Conservation (phyloP, 2,113 vertebrate species). For the Catagonus wagneri region DNA sequence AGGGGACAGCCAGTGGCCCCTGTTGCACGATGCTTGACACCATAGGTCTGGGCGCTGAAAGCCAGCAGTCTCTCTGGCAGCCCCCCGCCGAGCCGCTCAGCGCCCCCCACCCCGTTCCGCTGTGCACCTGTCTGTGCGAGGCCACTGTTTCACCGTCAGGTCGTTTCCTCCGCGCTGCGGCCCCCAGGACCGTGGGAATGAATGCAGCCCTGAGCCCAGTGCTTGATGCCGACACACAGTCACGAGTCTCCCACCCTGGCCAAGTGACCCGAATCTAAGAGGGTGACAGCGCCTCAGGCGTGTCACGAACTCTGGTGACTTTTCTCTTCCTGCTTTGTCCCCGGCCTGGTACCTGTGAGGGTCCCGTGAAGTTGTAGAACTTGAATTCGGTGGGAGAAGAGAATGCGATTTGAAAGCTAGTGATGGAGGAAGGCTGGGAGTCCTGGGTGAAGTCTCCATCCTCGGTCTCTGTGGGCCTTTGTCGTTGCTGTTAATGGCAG, state of each 20-base stretch:
- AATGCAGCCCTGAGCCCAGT: slow-evolving; percentile 55
- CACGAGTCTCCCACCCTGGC: slow-evolving; percentile 72
- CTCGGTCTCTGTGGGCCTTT: background rate
- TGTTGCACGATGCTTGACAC: slow-evolving; percentile 88
- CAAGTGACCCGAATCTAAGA: slow-evolving; percentile 62
- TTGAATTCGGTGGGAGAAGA: background rate
- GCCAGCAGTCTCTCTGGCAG: slow-evolving; percentile 84
- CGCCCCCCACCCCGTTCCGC: slow-evolving; percentile 74
- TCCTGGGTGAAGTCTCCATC: background rate
- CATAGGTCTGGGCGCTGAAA: slow-evolving; percentile 84
- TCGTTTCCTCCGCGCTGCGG: slow-evolving; percentile 71
- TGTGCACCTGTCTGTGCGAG: slow-evolving; percentile 79
- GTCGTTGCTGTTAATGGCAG: background rate
- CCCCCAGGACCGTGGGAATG: background rate
- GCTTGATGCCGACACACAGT: background rate
- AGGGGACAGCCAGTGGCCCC: slow-evolving; percentile 86
- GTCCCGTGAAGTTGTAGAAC: background rate
- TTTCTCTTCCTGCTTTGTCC: slow-evolving; percentile 31
- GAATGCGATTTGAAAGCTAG: background rate
- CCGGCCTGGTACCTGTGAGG: background rate
- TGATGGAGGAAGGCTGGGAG: background rate
- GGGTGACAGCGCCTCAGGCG: slow-evolving; percentile 29
- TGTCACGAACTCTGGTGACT: background rate
- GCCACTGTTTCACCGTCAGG: slow-evolving; percentile 82
- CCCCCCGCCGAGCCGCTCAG: slow-evolving; percentile 84